A percentile compares a stretch with the other conserved stretches of the same genome.
These are phyloP conservation scores for Alsophila aescularia DNA, from an alignment of 2,888 invertebrate species.

Conservation along the genomic window DNA sequence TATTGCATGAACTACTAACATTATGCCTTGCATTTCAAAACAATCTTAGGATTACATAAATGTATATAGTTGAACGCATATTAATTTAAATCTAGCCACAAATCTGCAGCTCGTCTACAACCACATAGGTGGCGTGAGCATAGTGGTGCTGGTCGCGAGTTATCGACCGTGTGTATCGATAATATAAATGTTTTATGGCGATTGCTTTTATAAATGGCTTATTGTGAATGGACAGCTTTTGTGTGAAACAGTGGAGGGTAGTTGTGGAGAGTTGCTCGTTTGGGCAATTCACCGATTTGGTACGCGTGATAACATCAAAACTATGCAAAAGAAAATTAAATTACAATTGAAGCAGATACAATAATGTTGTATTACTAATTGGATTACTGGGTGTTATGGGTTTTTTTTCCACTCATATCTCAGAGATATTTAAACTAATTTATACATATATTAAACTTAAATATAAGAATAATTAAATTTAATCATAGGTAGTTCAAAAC, in stretches of 20 bases:
- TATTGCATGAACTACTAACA: no score
- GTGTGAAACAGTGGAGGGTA: conserved; percentile 35
- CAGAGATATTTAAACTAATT: no score
- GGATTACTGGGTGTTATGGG: no score
- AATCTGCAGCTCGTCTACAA: conserved; percentile 37
- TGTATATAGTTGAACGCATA: not conserved
- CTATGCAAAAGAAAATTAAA: conserved; percentile 4
- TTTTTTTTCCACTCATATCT: no score
- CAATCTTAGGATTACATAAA: no score
- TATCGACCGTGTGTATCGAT: conserved; percentile 51
- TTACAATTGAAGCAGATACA: conserved; percentile 1
- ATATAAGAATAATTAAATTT: no score
- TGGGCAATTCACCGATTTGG: conserved; percentile 7
- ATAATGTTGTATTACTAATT: no score
- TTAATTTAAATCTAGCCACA: conserved; percentile 8
- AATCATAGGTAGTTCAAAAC: no score
- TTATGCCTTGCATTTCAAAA: no score
- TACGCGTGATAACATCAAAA: conserved; percentile 16
- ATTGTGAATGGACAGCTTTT: conserved; percentile 39
- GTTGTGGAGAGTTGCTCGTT: conserved; percentile 11
- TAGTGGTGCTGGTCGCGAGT: conserved; percentile 30
- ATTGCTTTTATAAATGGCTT: conserved; percentile 54
- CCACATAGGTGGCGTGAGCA: conserved; percentile 40
- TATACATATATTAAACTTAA: no score
- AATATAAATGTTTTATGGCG: conserved; percentile 58